Evolutionary conservation across 1,140 invertebrate genomes (phyloP), one percentile per base, ranked within the genome.

Genomic region (Platyscapa corneri): DNA sequence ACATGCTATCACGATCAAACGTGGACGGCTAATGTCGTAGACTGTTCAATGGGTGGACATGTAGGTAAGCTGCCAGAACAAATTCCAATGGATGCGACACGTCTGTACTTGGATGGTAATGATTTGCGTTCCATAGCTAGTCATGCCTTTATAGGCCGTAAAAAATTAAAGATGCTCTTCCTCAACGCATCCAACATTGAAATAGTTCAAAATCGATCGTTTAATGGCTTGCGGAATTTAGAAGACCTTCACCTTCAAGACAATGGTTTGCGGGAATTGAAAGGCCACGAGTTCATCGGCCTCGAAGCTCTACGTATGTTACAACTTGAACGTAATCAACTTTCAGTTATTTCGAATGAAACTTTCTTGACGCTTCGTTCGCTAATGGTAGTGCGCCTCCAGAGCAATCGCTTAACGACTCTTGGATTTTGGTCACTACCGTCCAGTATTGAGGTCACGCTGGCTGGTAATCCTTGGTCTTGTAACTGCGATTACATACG

Each of bases 21-120:
- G 27, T 98, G 97, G 97, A 96, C 96, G 49, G 97, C 97, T 18
- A 98, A 98, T 92, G 96, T 98, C 49, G 97, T 98, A 7, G 97
- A 98, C 91, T 98, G 98, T 90, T 96, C 97, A 16, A 94, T 93
- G 72, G 95, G 96, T 46, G 96, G 95, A 77, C 97, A 98, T 92
- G 94, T 95, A 1, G 95, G 95, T 86, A 93, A 94, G 81, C 93
- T 98, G 88, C 97, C 97, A 8, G 95, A 96, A 56, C 95, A 96
- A 92, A 97, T 98, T 90, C 97, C 98, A 5, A 98, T 98, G 97
- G 97, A 98, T 89, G 96, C 97, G 39, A 98, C 97, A 3, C 96
- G 97, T 90, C 92, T 98, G 37, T 98, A 97, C 90, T 92, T 98
- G 76, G 98, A 98, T 91, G 97, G 97, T 27, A 98, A 98, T 92